A percentile compares a stretch with the other conserved stretches of the same genome.
phyloP scores from a whole-genome alignment of 2,888 invertebrate genomes.

The Temnothorax rugatulus region DNA sequence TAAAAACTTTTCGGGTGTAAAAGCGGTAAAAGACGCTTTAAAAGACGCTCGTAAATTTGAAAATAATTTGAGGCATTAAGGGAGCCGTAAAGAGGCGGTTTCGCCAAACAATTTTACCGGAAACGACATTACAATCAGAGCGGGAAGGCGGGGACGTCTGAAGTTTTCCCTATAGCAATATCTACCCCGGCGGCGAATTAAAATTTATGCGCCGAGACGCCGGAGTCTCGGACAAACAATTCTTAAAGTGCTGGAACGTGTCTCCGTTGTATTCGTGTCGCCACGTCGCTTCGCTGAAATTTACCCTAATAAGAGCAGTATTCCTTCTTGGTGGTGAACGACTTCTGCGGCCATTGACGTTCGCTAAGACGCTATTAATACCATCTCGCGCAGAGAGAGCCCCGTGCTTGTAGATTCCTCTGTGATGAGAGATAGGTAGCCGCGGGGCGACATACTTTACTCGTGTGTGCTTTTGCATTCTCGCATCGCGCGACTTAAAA shows the following conservation, averaged over 20 bases:
- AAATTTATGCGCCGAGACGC: conserved; percentile 62
- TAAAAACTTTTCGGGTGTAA: conserved; percentile 54
- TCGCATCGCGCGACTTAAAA: not conserved
- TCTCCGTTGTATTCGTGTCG: conserved; percentile 50
- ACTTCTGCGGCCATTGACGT: conserved; percentile 37
- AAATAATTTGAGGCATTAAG: conserved; percentile 55
- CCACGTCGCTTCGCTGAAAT: conserved; percentile 28
- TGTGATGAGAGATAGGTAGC: conserved; percentile 26
- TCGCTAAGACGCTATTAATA: conserved; percentile 39
- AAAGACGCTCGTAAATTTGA: conserved; percentile 47
- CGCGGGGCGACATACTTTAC: conserved; percentile 21
- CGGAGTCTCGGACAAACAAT: conserved; percentile 56
- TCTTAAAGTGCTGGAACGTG: conserved; percentile 52
- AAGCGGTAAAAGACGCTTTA: conserved; percentile 29
- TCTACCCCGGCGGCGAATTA: conserved; percentile 65
- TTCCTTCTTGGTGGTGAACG: conserved; percentile 19
- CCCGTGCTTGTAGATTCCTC: conserved; percentile 2
- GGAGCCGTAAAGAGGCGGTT: conserved; percentile 52
- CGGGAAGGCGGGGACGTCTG: conserved; percentile 11
- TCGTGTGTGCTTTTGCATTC: conserved; percentile 28
- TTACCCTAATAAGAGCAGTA: conserved; percentile 34
- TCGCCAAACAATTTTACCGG: conserved; percentile 54
- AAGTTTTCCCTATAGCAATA: conserved; percentile 56
- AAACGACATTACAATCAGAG: conserved; percentile 59
- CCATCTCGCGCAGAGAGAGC: conserved; percentile 8